These are phyloP conservation scores for Caenorhabditis sp. DNA, from an alignment of 2,888 invertebrate genomes.

Conservation along the genomic window DNA sequence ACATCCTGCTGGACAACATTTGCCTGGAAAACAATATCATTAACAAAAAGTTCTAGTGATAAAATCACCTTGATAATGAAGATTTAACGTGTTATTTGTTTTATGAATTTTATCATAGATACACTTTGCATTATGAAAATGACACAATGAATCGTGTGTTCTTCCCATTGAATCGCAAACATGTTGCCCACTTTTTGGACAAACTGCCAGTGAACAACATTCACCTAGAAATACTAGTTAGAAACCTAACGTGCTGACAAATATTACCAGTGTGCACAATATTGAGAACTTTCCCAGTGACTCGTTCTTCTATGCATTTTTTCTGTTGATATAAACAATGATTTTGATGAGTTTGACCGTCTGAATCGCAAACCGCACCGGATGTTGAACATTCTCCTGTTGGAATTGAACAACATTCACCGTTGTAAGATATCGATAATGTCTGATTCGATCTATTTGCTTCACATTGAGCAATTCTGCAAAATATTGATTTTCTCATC, in stretches of 20 bases:
- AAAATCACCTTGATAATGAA: conserved; percentile 47
- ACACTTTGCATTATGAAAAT: conserved; percentile 63
- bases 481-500: no score
- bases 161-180: conserved; percentile 59
- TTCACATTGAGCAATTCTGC: conserved; percentile 60
- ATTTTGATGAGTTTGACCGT: conserved; percentile 52
- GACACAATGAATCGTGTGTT: conserved; percentile 57
- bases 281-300: conserved; percentile 39
- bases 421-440: conserved; percentile 47
- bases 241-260: neutral
- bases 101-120: conserved; percentile 60
- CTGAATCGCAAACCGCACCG: conserved; percentile 60
- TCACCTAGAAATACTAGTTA: conserved; percentile 41
- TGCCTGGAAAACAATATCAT: conserved; percentile 24
- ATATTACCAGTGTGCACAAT: conserved; percentile 54
- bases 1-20: conserved; percentile 53
- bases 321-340: conserved; percentile 60
- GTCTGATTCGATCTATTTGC: conserved; percentile 47
- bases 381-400: conserved; percentile 43
- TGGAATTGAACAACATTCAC: conserved; percentile 53
- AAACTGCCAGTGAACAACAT: conserved; percentile 56
- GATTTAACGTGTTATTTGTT: conserved; percentile 35
- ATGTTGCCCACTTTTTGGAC: conserved; percentile 49
- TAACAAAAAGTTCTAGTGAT: neutral
- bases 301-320: conserved; percentile 53